Evolutionary conservation across 2,113 vertebrate genomes (phyloP).

Genomic region (Bos javanicus): DNA sequence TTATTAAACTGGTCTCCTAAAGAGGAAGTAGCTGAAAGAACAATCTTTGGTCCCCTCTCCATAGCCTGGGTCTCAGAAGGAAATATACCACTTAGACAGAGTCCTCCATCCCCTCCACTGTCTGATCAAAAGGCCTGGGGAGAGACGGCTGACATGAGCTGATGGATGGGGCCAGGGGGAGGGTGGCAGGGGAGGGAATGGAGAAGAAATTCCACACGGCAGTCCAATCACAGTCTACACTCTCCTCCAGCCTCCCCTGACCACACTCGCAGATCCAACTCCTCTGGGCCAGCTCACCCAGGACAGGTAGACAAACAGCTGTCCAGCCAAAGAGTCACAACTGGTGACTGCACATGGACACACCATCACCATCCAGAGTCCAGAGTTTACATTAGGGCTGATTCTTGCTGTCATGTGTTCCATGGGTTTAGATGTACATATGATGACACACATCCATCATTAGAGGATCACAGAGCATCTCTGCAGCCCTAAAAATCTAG

Average conservation of each 20-base stretch:
- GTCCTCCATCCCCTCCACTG: neutral
- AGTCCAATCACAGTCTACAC: neutral
- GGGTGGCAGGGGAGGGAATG: neutral
- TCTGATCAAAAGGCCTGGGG: neutral
- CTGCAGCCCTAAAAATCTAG: neutral
- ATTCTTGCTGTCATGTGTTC: neutral
- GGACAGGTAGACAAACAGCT: neutral
- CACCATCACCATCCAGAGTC: neutral
- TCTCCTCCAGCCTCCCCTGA: neutral
- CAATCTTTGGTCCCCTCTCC: neutral
- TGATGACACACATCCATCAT: neutral
- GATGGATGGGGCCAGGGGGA: neutral
- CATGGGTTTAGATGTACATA: neutral
- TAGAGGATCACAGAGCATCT: neutral
- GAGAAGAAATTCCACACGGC: neutral
- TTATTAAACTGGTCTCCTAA: neutral
- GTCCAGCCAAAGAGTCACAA: neutral
- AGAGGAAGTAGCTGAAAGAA: neutral
- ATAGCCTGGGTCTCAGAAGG: neutral
- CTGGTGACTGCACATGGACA: neutral
- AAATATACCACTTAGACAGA: neutral
- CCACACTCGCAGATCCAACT: neutral
- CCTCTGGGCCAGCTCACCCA: neutral
- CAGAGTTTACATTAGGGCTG: neutral
- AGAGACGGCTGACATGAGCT: neutral